Evolutionary conservation across 53 echinoderm and acorn worm species (phyloP).

Genomic region (Astropecten irregularis): DNA sequence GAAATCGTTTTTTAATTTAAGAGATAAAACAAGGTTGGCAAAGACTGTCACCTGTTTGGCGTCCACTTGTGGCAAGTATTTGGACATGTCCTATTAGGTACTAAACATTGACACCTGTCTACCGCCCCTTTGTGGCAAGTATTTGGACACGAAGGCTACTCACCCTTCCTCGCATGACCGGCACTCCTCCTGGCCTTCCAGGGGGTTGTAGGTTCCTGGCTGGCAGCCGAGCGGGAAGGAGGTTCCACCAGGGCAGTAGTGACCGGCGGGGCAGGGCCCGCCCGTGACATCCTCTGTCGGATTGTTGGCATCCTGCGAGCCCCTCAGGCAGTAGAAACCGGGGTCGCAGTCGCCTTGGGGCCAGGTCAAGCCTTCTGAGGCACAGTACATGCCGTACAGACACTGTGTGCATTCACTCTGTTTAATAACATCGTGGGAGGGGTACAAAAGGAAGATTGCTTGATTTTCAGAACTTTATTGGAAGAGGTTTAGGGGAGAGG

Average conservation of each 20-base stretch:
- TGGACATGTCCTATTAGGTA: too few relatives aligned
- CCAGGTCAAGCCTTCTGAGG: slow-evolving; percentile 69
- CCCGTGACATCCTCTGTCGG: slow-evolving; percentile 77
- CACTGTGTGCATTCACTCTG: slow-evolving; percentile 90
- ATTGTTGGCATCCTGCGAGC: slow-evolving; percentile 89
- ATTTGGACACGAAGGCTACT: too few relatives aligned
- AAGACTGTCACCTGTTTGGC: too few relatives aligned
- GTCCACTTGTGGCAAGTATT: too few relatives aligned
- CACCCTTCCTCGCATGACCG: slow-evolving; percentile 90
- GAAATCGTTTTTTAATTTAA: too few relatives aligned
- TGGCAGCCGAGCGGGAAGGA: slow-evolving; percentile 90
- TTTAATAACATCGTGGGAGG: too few relatives aligned
- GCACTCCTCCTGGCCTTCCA: slow-evolving; percentile 85
- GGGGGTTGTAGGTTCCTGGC: slow-evolving; percentile 90
- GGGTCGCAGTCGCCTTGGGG: slow-evolving; percentile 89
- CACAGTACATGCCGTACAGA: slow-evolving; percentile 91
- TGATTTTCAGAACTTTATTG: too few relatives aligned
- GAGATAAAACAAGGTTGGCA: too few relatives aligned
- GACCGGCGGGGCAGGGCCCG: slow-evolving; percentile 89
- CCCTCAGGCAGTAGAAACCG: slow-evolving; percentile 93
- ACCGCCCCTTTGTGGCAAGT: too few relatives aligned
- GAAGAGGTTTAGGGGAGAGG: too few relatives aligned
- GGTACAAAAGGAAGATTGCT: neutral
- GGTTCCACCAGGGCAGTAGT: slow-evolving; percentile 92
- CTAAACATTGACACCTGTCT: too few relatives aligned